These are phyloP conservation scores for Pagrus major DNA, from an alignment of 2,113 vertebrate genomes.

Conservation along the genomic window DNA sequence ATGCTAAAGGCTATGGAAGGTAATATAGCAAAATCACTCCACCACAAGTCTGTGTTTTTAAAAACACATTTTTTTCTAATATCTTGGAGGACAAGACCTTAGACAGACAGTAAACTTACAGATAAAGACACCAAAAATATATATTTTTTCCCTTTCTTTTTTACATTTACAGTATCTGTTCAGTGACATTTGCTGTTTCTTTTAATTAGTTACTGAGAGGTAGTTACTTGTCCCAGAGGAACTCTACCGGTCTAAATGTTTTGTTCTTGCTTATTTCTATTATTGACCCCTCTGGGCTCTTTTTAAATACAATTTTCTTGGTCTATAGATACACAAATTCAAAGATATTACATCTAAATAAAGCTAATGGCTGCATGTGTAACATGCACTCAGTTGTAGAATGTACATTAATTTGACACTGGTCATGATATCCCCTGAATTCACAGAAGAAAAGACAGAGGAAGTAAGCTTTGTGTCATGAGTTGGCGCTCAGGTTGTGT, in stretches of 20 bases:
- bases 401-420: no score
- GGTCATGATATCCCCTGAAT: not conserved
- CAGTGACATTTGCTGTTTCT: not conserved
- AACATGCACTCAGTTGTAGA: not conserved
- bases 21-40: constrained; percentile 65
- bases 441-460: not conserved
- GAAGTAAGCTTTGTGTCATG: not conserved
- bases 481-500: not conserved
- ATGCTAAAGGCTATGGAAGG: constrained; percentile 87
- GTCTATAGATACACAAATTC: not conserved
- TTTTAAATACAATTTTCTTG: not conserved
- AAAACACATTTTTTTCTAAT: not conserved
- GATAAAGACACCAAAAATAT: not conserved
- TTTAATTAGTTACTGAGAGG: not conserved
- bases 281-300: not conserved
- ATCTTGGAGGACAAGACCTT: not conserved
- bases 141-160: not conserved
- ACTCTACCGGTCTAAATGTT: not conserved
- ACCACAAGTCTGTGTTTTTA: not conserved
- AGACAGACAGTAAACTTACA: not conserved
- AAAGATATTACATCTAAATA: not conserved
- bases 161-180: not conserved
- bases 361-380: not conserved
- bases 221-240: not conserved
- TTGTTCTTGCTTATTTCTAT: not conserved